Conservation (phyloP, 2,113 vertebrate species). For the Ophthalmotilapia sp. region DNA sequence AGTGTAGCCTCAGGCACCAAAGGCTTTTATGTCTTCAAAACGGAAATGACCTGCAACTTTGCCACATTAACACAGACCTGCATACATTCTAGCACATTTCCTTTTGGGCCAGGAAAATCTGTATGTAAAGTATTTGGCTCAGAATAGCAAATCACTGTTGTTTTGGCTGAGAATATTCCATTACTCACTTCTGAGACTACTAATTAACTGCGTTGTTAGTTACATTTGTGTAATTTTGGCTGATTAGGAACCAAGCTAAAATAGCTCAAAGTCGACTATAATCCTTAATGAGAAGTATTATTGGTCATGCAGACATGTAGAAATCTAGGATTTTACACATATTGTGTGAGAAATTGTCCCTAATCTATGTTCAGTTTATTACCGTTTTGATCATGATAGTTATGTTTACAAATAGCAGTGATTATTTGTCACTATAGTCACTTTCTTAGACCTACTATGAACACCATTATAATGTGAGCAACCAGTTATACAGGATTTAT, state of each 20-base stretch:
- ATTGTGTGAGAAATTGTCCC: neutral
- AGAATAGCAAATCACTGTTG: neutral
- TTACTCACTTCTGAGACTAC: neutral
- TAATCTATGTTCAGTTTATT: neutral
- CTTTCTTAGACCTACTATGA: neutral
- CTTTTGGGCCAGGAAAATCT: neutral
- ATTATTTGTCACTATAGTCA: neutral
- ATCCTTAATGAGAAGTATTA: neutral
- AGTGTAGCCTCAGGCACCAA: slow-evolving; percentile 32
- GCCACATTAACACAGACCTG: slow-evolving; percentile 28
- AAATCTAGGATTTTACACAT: neutral
- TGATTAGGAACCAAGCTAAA: neutral
- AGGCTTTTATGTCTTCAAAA: slow-evolving; percentile 27
- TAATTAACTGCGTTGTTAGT: neutral
- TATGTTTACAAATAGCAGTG: neutral
- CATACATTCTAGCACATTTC: slow-evolving; percentile 3
- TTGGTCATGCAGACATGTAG: neutral
- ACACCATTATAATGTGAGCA: neutral
- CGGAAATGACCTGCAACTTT: slow-evolving; percentile 56
- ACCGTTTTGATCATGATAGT: neutral
- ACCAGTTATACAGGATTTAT: neutral
- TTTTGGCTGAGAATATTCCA: neutral
- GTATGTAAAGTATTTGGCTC: neutral
- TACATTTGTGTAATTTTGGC: neutral
- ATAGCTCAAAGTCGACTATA: neutral